Percentiles rank a stretch among this genome's conserved stretches.
These are phyloP conservation scores for Parochlus steinenii DNA, from an alignment of 2,888 invertebrate genomes.

Conservation along the genomic window DNA sequence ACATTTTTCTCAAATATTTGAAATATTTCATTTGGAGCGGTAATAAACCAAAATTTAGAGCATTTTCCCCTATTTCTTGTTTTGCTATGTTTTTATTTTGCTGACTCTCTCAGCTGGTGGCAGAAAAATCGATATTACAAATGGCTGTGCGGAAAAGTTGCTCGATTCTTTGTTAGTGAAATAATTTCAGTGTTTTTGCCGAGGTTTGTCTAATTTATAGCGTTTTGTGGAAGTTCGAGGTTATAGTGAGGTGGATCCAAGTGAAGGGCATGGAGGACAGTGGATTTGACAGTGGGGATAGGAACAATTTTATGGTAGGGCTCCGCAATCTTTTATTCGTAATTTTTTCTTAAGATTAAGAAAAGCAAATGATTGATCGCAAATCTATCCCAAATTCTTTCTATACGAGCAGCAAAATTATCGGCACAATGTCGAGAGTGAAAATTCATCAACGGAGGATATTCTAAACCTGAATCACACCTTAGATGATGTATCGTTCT, in stretches of 20 bases:
- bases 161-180: neutral
- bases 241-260: neutral
- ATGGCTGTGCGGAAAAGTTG: conserved; percentile 11
- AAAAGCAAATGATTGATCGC: neutral
- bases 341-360: neutral
- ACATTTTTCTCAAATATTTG: too few relatives aligned
- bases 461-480: conserved; percentile 6
- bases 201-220: neutral
- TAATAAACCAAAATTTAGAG: too few relatives aligned
- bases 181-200: conserved; percentile 1
- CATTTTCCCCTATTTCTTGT: too few relatives aligned
- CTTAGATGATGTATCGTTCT: conserved; percentile 11
- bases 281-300: conserved; percentile 28
- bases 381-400: neutral
- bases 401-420: conserved; percentile 6
- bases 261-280: conserved; percentile 23
- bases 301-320: conserved; percentile 14
- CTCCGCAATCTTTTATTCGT: too few relatives aligned
- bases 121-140: conserved; percentile 10
- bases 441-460: conserved; percentile 10
- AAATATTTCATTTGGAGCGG: too few relatives aligned
- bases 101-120: too few relatives aligned
- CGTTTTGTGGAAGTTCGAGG: too few relatives aligned
- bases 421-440: neutral
- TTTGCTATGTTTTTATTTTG: too few relatives aligned